Conservation (phyloP, 2,888 invertebrate species). For the Cephus spinipes region DNA sequence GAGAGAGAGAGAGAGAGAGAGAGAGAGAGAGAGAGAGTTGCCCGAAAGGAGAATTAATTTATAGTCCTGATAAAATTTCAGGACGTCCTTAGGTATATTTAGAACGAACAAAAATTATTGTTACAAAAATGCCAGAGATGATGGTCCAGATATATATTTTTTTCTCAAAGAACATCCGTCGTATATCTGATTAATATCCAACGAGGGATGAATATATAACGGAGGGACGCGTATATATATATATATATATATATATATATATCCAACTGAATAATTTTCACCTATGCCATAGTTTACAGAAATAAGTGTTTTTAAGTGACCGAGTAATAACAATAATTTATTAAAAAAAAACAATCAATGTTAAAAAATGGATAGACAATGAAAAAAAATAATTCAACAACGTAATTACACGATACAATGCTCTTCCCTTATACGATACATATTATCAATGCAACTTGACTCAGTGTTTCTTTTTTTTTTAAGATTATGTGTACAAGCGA, state of each 20-base stretch:
- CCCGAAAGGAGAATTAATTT: neutral
- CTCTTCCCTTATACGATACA: neutral
- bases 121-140: neutral
- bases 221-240: neutral
- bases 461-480: neutral
- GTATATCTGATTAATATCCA: neutral
- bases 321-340: neutral
- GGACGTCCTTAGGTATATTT: neutral
- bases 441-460: neutral
- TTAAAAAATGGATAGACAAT: neutral
- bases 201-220: neutral
- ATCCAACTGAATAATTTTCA: too few relatives aligned
- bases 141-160: neutral
- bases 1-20: neutral
- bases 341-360: neutral
- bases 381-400: neutral
- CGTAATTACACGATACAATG: neutral
- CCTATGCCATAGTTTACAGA: too few relatives aligned
- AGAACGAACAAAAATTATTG: neutral
- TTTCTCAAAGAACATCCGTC: neutral
- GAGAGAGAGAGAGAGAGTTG: neutral
- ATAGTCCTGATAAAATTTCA: neutral
- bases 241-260: too few relatives aligned
- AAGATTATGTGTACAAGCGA: neutral
- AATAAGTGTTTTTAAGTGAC: too few relatives aligned